These are phyloP conservation scores for Trissolcus japonicus DNA, from an alignment of 2,888 invertebrate genomes.

Conservation along the genomic window DNA sequence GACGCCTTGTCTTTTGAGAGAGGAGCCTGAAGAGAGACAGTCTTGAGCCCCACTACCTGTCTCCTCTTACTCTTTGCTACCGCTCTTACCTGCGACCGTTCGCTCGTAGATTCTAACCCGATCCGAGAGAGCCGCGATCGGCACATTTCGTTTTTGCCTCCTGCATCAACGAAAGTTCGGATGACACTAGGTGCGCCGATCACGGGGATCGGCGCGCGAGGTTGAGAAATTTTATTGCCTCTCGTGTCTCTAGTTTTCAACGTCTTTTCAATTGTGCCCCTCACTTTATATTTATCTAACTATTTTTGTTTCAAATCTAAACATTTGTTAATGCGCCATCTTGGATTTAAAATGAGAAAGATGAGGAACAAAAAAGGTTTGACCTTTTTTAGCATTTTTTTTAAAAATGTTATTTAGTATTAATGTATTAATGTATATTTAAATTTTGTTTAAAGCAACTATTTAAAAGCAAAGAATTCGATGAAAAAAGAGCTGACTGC, in stretches of 20 bases:
- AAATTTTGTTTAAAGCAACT: no score
- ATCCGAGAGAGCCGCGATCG: constrained; percentile 33
- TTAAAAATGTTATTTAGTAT: no score
- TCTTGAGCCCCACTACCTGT: constrained; percentile 41
- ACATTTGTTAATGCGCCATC: no score
- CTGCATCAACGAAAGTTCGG: constrained; percentile 43
- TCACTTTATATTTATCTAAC: no score
- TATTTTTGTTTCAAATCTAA: neutral
- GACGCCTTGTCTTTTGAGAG: constrained; percentile 61
- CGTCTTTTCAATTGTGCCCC: neutral
- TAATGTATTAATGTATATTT: no score
- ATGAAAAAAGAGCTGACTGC: neutral
- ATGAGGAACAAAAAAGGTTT: no score
- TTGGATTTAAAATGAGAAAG: no score
- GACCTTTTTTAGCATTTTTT: no score
- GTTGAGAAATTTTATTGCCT: constrained; percentile 38
- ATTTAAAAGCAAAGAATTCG: neutral
- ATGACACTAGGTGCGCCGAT: constrained; percentile 46
- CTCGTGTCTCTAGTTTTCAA: neutral
- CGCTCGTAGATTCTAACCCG: constrained; percentile 45
- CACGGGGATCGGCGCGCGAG: constrained; percentile 22
- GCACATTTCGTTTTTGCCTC: constrained; percentile 50
- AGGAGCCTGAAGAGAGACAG: constrained; percentile 43
- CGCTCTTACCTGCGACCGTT: constrained; percentile 48
- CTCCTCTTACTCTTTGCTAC: constrained; percentile 54